Evolutionary conservation across 2,113 vertebrate genomes (phyloP).

Genomic region (Camelus bactrianus): DNA sequence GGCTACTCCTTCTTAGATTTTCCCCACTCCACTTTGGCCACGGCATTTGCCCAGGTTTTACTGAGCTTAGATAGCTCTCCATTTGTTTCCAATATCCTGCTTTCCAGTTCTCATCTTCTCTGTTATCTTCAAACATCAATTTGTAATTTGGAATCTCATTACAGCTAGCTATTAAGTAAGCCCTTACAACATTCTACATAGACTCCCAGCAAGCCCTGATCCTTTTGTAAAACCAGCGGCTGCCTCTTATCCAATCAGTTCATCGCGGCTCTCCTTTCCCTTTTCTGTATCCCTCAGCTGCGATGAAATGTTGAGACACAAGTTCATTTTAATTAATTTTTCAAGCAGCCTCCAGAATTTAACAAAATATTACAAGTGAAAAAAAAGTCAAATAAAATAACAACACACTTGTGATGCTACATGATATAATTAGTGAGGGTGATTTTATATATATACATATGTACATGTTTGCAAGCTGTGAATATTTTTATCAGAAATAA

Average conservation of each 20-base stretch:
- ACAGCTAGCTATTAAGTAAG: constrained; percentile 57
- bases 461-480: constrained; percentile 26
- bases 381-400: not conserved
- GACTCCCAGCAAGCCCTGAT: not conserved
- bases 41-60: not conserved
- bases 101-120: not conserved
- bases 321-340: constrained; percentile 70
- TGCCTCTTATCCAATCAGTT: not conserved
- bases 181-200: not conserved
- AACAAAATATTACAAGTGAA: constrained; percentile 62
- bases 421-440: constrained; percentile 47
- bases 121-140: constrained; percentile 28
- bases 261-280: not conserved
- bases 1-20: not conserved
- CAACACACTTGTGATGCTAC: constrained; percentile 12
- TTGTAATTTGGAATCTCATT: constrained; percentile 30
- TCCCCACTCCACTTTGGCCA: not conserved
- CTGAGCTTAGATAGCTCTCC: constrained; percentile 11
- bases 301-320: constrained; percentile 50
- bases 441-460: not conserved
- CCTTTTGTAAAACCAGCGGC: not conserved
- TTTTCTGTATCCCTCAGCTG: not conserved
- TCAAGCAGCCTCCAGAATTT: constrained; percentile 51
- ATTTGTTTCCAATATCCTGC: not conserved
- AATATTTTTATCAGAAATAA: constrained; percentile 80